Base-by-base conservation (phyloP, 2,113 vertebrate species). In the Hyla sarda region DNA sequence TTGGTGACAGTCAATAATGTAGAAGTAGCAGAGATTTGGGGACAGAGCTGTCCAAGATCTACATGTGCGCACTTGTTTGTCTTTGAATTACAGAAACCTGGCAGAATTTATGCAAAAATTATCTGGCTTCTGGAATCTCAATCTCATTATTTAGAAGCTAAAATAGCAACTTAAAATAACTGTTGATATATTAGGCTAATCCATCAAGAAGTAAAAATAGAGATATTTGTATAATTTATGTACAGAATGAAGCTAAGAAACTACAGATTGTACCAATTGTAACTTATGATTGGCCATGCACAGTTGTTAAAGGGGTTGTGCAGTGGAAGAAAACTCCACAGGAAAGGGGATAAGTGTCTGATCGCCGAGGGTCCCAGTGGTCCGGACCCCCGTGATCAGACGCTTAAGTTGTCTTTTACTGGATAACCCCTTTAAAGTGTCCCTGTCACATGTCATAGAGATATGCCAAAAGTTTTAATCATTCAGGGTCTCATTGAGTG, bases 101-200 rank as follows among this genome's bases (percentile, higher is more conserved):
- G 21, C 71, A 73, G 21, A 73, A 73, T 45, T 45, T 45, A 73
- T 73, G 71, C 71, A 73, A 45, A 73, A 41, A 69, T 69, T 34
- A 69, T 69, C 30, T 30, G 65, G 32, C 65, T 37, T 69, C 65
- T 69, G 65, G 30, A 30, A 69, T 34, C 34, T 34, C 11, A 69
- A 69, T 69, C 65, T 69, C 65, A 37, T 69, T 69, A 69, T 69
- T 69, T 69, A 32, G 30, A 69, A 21, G 30, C 30, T 69, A 69
- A 69, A 69, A 67, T 67, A 67, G 62, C 62, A 32, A 67, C 30
- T 30, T 67, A 67, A 67, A 67, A 67, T 19, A 69, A 37, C 65
- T 32, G 58, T 30, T 34, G 16, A 34, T 69, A 9, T 34, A 37
- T 69, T 69, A 69, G 65, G 16, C 30, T 34, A 32, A 69, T 34